Evolutionary conservation across 1,140 invertebrate species (phyloP), one percentile per base, ranked within the genome.

Genomic region (Geopemphigus sp.): DNA sequence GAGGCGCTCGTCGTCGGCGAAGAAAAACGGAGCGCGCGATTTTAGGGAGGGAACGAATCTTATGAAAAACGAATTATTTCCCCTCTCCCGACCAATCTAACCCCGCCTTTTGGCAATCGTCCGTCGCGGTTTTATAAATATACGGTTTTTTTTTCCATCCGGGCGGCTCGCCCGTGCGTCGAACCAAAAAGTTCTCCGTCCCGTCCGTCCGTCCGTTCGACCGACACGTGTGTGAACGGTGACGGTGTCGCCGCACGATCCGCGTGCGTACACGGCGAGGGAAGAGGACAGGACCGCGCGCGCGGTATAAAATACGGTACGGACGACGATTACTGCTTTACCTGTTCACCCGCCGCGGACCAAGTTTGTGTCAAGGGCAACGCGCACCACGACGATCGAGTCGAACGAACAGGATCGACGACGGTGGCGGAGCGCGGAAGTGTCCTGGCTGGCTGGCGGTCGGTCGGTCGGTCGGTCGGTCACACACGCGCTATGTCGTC

Each of bases 281-380:
- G 17, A 14, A 29, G 5, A 45, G n/a, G 39, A 45, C 39, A 45
- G 29, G 29, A 64, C 61, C 14, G 26, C 19, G 26, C 26, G 29
- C 15, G 26, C n/a, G n/a, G n/a, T n/a, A n/a, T n/a, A n/a, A n/a
- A n/a, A n/a, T 32, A n/a, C 17, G 22, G 11, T 45, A 45, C 11
- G 39, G 39, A 5, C 2, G 59, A 59, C 59, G 56, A 59, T n/a
- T n/a, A n/a, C 22, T 17, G 22, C 12, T 53, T 10, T 61, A 32
- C 61, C 29, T 32, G 15, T n/a, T 66, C 24, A 3, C 24, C 29
- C 29, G 64, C 12, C 66, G 66, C 39, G 17, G 66, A 68, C 47
- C 66, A 47, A 68, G 66, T 68, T 68, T 68, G 66, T 68, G 66
- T 68, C 66, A 68, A 68, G 66, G 66, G 39, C 66, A 47, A 68